Evolutionary conservation across 2,888 invertebrate genomes (phyloP), one percentile per base, ranked within the genome.

Genomic region (Sarcophaga carnaria): DNA sequence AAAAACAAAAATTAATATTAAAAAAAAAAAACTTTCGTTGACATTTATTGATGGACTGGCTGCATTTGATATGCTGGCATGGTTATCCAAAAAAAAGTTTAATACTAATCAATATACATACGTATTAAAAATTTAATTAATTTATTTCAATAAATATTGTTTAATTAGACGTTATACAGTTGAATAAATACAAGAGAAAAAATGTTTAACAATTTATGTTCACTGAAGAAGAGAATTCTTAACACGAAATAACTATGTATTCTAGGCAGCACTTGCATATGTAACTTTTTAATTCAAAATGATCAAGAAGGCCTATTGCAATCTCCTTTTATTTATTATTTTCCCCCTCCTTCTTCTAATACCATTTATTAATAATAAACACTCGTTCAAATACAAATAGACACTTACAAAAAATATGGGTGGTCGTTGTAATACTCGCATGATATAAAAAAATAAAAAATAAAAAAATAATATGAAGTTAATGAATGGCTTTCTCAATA

Each of bases 251-350:
- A 8, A 37, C 37, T 87, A 83, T 14, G 81, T 87, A 87, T 83
- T 87, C 83, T 64, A 22, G 49, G 62, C 83, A 79, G 60, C 62
- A 75, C 67, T 22, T 80, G 63, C 59, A 20, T 64, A 63, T 69
- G 66, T 66, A 79, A 74, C 71, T 83, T 86, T 83, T 83, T 69
- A 63, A 77, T 83, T 78, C 63, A 77, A 66, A 62, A 66, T 66
- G 74, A 86, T 86, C 83, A 74, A 66, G 64, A 74, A 64, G 67
- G 77, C 63, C 63, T 75, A 79, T 20, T 85, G 74, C 69, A 75
- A n/a, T n/a, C 20, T 47, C 47, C 27, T 71, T 11, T 74, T 54
- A 4, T 54, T 20, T 20, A 20, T 17, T 14, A 0, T 49, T 49
- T 14, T 14, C 17, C 20, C 20, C 17, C 54, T 5, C 17, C 14